These are phyloP conservation scores for Sebastes alutus DNA, from an alignment of 2,797 vertebrate species.

Conservation along the genomic window DNA sequence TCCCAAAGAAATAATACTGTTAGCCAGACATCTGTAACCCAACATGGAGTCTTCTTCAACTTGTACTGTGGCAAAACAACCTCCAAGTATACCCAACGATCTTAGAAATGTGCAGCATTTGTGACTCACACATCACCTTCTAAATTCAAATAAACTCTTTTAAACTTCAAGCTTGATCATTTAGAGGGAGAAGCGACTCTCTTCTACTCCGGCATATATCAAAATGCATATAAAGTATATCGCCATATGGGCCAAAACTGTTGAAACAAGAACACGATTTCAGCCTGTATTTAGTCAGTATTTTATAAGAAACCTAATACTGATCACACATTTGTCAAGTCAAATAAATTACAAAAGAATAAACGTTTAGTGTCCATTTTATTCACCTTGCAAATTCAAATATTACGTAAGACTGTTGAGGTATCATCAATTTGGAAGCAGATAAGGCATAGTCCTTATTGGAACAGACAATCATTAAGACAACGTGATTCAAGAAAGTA, in stretches of 20 bases:
- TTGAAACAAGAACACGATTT: not conserved
- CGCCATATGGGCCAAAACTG: not conserved
- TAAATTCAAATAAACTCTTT: not conserved
- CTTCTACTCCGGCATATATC: not conserved
- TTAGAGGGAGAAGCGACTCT: not conserved
- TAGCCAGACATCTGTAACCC: not conserved
- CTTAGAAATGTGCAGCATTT: not conserved
- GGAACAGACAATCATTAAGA: slow-evolving; percentile 17
- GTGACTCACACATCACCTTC: not conserved
- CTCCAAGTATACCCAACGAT: not conserved
- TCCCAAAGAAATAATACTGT: not conserved
- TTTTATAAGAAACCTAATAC: not conserved
- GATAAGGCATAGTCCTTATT: not conserved
- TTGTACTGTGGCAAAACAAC: not conserved
- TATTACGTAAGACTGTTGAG: not conserved
- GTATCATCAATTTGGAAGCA: slow-evolving; percentile 9
- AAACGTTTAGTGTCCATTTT: slow-evolving; percentile 40
- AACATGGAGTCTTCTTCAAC: not conserved
- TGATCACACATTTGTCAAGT: not conserved
- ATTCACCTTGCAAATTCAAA: slow-evolving; percentile 37
- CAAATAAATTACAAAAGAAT: not conserved
- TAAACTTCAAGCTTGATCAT: not conserved
- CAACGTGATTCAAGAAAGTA: not conserved
- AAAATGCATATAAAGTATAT: no score
- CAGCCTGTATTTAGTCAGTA: not conserved